Evolutionary conservation across 1,140 invertebrate species (phyloP), one percentile per base, ranked within the genome.

Genomic region (Drosophila tsacasi): DNA sequence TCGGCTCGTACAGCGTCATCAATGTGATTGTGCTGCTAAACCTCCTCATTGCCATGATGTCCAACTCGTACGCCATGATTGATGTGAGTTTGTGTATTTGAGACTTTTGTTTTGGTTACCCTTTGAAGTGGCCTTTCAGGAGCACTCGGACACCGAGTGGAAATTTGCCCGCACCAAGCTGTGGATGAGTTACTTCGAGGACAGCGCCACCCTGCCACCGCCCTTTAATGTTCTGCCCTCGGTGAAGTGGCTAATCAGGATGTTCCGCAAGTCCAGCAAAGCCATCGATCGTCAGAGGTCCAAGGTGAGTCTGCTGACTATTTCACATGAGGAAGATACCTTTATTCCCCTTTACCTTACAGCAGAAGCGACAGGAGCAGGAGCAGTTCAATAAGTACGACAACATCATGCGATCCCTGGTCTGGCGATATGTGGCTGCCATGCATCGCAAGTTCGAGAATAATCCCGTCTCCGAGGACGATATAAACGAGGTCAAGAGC

Each of bases 141-240:
- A 97, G 93, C 96, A 97, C 90, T 95, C 97, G 1, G 97, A 98
- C 90, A 96, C 95, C 1, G 97, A 98, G 93, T 98, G 97, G 97
- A 98, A 98, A 93, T 98, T 98, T 93, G 97, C 97, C 0, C 93
- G 97, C 57, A 97, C 96, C 35, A 97, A 97, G 92, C 91, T 98
- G 6, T 98, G 97, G 97, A 96, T 98, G 94, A 97, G 96, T 77
- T 98, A 97, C 92, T 98, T 98, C 93, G 97, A 98, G 87, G 96
- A 98, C 83, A 96, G 95, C 25, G 95, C 95, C 5, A 98, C 97
- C 0, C 93, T 98, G 23, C 97, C 97, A 2, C 95, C 95, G 12
- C 97, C 97, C 5, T 98, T 98, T 92, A 98, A 98, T 91, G 95
- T 98, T 15, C 94, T 98, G 44, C 96, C 96, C 2, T 95, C 95